phyloP scores from a whole-genome alignment of 92 coral and sea anemone species.

The Umimayanthus chanpuru region DNA sequence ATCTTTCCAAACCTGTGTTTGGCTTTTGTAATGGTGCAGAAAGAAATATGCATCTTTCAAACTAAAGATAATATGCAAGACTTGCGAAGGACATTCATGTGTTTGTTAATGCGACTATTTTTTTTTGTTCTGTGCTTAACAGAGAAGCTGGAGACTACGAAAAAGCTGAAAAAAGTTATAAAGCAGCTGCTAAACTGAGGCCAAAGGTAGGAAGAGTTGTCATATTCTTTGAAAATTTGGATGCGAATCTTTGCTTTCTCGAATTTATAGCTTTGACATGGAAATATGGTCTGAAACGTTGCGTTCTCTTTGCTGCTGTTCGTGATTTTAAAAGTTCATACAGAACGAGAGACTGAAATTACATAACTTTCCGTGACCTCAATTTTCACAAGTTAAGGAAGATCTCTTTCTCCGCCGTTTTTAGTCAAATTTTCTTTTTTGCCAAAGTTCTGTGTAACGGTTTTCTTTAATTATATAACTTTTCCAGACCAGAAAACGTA shows the following conservation, averaged over 20 bases:
- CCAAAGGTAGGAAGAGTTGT: conserved; percentile 56
- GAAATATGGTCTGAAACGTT: no score
- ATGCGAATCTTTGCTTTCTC: neutral
- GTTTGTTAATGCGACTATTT: neutral
- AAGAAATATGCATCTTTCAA: neutral
- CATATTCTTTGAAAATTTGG: neutral
- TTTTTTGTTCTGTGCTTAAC: conserved; percentile 13
- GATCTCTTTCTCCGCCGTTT: neutral
- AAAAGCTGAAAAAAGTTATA: conserved; percentile 71
- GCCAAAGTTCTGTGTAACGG: no score
- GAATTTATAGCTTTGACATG: no score
- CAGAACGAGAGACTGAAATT: no score
- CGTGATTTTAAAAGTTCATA: no score
- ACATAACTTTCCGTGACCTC: no score
- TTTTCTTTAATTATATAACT: neutral
- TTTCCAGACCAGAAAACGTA: no score
- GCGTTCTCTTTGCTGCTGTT: no score
- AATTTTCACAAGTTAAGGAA: no score
- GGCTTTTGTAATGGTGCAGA: neutral
- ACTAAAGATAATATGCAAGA: neutral
- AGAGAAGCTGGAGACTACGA: conserved; percentile 80
- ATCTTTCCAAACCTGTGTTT: neutral
- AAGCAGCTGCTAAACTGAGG: conserved; percentile 68
- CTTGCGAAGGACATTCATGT: no score
- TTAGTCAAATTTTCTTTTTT: no score